Evolutionary conservation across 2,797 vertebrate genomes (phyloP), one percentile per base, ranked within the genome.

Genomic region (Enteromius argenteus): DNA sequence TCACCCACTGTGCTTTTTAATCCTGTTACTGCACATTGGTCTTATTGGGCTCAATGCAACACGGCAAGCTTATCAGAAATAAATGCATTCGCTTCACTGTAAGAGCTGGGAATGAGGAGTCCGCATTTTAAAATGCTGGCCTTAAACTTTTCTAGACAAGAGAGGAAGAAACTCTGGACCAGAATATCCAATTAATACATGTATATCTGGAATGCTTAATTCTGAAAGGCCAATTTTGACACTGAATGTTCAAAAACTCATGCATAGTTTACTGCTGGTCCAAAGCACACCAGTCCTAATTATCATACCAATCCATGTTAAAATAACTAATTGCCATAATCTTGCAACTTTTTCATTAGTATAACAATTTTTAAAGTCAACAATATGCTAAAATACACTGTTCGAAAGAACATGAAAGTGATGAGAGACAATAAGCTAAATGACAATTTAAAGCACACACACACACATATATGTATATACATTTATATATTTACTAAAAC

Each of bases 51-150:
- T 93, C 89, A 87, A 89, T 19, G 14, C 79, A 84, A 92, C 89
- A 89, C 64, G 81, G 86, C 79, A 90, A 58, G 91, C 93, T 94
- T 93, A 95, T 90, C 86, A 83, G 90, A 90, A 93, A 93, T 93
- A 94, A 95, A 94, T 92, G 90, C 92, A 90, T 90, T 86, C 72
- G 66, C 92, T 93, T 92, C 91, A 72, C 68, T 81, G 85, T 91
- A 92, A 90, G 89, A 92, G 89, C 91, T 77, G 27, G 88, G 91
- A 91, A 91, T 94, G 88, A 88, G 86, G 86, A 85, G 87, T 88
- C 87, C 89, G 84, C 4, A 89, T 91, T 92, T 93, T 92, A 91
- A 91, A 93, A 94, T 89, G 91, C 89, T 91, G 88, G 91, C 83
- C 89, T 92, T 91, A 92, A 92, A 92, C 86, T 88, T 56, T 56